These are phyloP conservation scores for Dromiciops gliroides DNA, from an alignment of 2,113 vertebrate genomes.

Conservation along the genomic window DNA sequence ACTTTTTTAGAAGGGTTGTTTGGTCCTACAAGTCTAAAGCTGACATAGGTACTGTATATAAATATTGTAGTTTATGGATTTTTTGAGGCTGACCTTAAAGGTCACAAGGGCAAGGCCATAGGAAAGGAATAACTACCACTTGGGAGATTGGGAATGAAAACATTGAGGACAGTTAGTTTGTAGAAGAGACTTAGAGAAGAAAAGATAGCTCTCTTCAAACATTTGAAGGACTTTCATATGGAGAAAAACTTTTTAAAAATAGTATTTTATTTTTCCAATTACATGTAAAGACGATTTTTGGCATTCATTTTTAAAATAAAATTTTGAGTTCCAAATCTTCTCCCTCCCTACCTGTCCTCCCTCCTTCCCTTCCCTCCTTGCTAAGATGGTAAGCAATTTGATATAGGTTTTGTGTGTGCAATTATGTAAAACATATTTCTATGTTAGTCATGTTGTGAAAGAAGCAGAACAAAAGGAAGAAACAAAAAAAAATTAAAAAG, in stretches of 20 bases:
- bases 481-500: background rate
- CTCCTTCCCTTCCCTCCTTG: background rate
- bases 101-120: background rate
- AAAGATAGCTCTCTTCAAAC: background rate
- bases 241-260: background rate
- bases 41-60: background rate
- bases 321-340: background rate
- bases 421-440: background rate
- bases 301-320: background rate
- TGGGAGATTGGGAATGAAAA: background rate
- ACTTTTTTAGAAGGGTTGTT: constrained; percentile 5
- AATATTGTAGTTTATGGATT: background rate
- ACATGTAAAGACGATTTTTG: background rate
- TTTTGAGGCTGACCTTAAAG: background rate
- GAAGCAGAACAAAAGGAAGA: background rate
- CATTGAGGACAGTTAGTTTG: background rate
- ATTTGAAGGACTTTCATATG: background rate
- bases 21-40: background rate
- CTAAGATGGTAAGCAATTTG: background rate
- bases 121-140: background rate
- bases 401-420: too few relatives aligned
- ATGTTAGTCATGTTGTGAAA: background rate
- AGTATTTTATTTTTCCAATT: background rate
- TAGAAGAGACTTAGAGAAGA: background rate
- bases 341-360: background rate